Base-by-base conservation (phyloP, 2,797 vertebrate species). In the Acanthurus lineatus region DNA sequence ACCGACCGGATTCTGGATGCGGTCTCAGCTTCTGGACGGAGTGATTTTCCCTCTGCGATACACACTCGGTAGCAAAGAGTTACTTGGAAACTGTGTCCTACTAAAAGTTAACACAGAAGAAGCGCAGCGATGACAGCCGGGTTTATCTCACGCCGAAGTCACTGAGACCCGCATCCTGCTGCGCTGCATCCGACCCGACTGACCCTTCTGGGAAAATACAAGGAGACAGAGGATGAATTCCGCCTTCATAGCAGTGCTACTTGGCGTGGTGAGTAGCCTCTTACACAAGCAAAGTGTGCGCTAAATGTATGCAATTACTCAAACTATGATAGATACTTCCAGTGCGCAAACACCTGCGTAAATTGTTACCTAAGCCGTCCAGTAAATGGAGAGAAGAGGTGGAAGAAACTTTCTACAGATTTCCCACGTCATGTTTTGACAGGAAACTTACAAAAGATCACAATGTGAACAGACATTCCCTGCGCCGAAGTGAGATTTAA, bases 181-280 rank as follows among this genome's bases (percentile, higher is more conserved):
- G 75, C 68, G 40, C 48, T 63, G 70, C 85, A 82, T 86, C 81
- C 78, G 61, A 63, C 53, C 64, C 16, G 9, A 28, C n/a, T 70
- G 70, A 70, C 6, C n/a, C 22, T 16, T 16, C 6, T 47, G 66
- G 62, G 79, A 71, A 73, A 77, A 88, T 76, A 87, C 85, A 22
- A 76, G 63, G 68, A 72, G 65, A 60, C 7, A 54, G 82, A 89
- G 75, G 73, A 95, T 95, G 93, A 81, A 89, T 40, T 68, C 84
- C 51, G 74, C 83, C 19, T 87, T 93, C 62, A 53, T 93, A 22
- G 68, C 88, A n/a, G 56, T 93, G 47, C 48, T 95, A 62, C 77
- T 95, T 3, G 91, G 90, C 81, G 79, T 88, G 94, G 94, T 96
- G 79, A 95, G 95, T 95, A 25, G 42, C 28, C 40, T 76, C 65